Conservation (phyloP, 2,888 invertebrate species). For the Unio delphinus region DNA sequence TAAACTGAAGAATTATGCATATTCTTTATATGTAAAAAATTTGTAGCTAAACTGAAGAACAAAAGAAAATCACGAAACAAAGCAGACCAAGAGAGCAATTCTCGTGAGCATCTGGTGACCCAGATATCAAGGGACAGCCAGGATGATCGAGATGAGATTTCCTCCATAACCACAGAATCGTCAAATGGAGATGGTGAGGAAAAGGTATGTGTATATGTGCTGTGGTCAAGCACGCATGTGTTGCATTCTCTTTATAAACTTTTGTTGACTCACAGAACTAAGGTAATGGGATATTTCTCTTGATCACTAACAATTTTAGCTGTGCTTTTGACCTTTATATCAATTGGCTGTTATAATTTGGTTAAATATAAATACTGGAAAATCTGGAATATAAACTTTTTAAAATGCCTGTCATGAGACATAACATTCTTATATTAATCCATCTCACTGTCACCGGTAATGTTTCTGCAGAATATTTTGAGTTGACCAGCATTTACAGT, state of each 20-base stretch:
- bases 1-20: conserved; percentile 7
- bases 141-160: conserved; percentile 77
- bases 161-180: conserved; percentile 81
- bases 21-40: background rate
- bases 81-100: conserved; percentile 30
- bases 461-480: too few species aligned
- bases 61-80: conserved; percentile 38
- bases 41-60: conserved; percentile 37
- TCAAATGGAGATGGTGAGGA: conserved; percentile 77
- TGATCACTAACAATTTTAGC: too few species aligned
- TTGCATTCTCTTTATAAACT: background rate
- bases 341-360: too few species aligned
- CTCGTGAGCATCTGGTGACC: conserved; percentile 20
- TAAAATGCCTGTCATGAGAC: too few species aligned
- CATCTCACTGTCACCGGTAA: too few species aligned
- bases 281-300: too few species aligned
- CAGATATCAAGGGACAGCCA: conserved; percentile 9
- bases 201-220: conserved; percentile 42
- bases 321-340: too few species aligned
- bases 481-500: too few species aligned
- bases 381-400: too few species aligned
- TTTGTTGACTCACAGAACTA: too few species aligned
- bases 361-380: too few species aligned
- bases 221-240: background rate
- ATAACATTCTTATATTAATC: too few species aligned